These are phyloP conservation scores for Crenuchus spilurus DNA, from an alignment of 2,797 vertebrate genomes.

Conservation along the genomic window DNA sequence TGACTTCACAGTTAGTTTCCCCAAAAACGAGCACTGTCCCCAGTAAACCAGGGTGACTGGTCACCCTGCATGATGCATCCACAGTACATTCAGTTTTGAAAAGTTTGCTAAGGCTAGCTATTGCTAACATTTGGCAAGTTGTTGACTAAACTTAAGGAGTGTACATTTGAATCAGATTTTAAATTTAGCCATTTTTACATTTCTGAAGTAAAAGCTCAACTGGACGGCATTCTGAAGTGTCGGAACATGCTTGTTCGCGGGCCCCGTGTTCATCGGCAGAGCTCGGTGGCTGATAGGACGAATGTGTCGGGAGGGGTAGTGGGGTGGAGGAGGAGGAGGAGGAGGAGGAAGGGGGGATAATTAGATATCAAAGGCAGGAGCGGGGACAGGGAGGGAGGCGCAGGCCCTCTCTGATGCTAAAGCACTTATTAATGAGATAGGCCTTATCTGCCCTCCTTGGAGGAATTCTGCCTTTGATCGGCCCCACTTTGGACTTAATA, in stretches of 20 bases:
- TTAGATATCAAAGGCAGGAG: slow-evolving; percentile 84
- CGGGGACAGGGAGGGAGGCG: slow-evolving; percentile 81
- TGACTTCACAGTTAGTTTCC: no score
- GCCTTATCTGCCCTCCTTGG: slow-evolving; percentile 95
- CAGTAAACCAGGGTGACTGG: no score
- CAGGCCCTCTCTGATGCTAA: slow-evolving; percentile 87
- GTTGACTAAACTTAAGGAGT: no score
- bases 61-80: no score
- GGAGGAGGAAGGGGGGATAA: slow-evolving; percentile 79
- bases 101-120: no score
- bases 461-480: slow-evolving; percentile 96
- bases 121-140: no score
- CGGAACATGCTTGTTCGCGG: background rate
- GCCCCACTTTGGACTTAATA: slow-evolving; percentile 94
- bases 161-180: no score
- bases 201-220: background rate
- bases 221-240: slow-evolving; percentile 14
- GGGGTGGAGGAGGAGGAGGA: slow-evolving; percentile 55
- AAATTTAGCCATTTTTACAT: no score
- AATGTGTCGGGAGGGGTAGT: slow-evolving; percentile 24
- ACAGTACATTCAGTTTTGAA: no score
- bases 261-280: slow-evolving; percentile 36
- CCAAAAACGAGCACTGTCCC: no score
- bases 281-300: slow-evolving; percentile 46
- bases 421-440: slow-evolving; percentile 96